Base-by-base conservation (phyloP, 2,888 invertebrate genomes). In the Thera obeliscata region DNA sequence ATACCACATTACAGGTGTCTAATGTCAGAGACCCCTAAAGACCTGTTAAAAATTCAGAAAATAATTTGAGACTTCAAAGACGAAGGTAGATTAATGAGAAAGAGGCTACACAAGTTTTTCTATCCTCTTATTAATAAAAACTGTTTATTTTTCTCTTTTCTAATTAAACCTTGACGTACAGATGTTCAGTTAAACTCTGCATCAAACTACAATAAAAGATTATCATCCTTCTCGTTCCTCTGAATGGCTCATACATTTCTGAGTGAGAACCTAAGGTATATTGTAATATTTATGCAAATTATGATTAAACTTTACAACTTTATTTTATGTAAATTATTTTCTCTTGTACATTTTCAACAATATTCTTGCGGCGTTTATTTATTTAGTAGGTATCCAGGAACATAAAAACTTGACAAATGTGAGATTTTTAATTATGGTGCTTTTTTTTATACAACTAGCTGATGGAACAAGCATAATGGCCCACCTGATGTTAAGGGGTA, bases 251-350 rank as follows among this genome's bases (percentile, higher is more conserved):
- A 43, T 57, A 43, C 43, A 43, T 64, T 64, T 52, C 50, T 64
- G 12, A 57, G 52, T 52, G 9, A 46, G 43, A 46, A 43, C 7
- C 36, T 49, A 50, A 8, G 6, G 38, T 48, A 56, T 49, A 56
- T 48, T 62, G 62, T 56, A 61, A 48, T 61, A 12, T 55, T 35
- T 48, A 61, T 61, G 62, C 56, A 56, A 62, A 55, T 48, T 56
- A 52, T 61, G 41, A 61, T 41, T 52, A 49, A 9, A n/a, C 4
- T n/a, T 48, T 2, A 2, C 50, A 22, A 7, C 12, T 50, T 22
- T 7, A 49, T 49, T 3, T n/a, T 12, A 22, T 50, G 6, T 22
- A 50, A 22, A 22, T 2, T 1, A 6, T 50, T 22, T 50, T 22
- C 22, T 7, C 12, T 50, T 7, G n/a, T 12, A 48, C 11, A 38